phyloP scores from a whole-genome alignment of 2,797 vertebrate genomes.

The Chloroceryle amazona region DNA sequence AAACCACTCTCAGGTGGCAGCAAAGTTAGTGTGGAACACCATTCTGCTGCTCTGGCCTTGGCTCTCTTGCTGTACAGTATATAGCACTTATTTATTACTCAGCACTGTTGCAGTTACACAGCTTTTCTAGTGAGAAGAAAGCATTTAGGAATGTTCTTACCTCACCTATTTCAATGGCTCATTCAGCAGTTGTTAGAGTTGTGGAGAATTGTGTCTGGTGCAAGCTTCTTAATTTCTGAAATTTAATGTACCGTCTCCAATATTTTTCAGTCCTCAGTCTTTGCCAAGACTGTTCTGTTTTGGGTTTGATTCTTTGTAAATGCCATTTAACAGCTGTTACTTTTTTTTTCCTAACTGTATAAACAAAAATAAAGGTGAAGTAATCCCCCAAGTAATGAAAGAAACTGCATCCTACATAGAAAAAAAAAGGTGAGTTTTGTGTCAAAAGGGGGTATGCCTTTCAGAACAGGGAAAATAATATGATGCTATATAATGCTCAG shows the following conservation, averaged over 20 bases:
- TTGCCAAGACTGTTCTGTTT: neutral
- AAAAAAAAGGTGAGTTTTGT: slow-evolving; percentile 82
- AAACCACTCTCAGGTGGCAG: neutral
- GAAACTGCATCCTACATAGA: slow-evolving; percentile 87
- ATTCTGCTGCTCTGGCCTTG: neutral
- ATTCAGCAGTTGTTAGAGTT: neutral
- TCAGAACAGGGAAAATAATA: neutral
- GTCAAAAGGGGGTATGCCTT: neutral
- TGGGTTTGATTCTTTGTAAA: neutral
- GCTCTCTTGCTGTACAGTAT: neutral
- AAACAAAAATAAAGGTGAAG: slow-evolving; percentile 83
- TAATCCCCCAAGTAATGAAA: slow-evolving; percentile 86
- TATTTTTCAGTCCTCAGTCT: neutral
- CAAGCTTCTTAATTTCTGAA: neutral
- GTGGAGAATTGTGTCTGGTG: neutral
- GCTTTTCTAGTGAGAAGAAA: neutral
- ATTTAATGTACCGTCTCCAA: neutral
- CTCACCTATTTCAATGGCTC: neutral
- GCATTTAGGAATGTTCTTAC: neutral
- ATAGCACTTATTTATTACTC: neutral
- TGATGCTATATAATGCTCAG: neutral
- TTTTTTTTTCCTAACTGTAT: slow-evolving; percentile 77
- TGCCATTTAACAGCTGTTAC: neutral
- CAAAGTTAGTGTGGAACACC: neutral
- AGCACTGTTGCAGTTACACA: fast-evolving